Percentiles rank a stretch among this genome's conserved stretches.
Conservation (phyloP, 2,113 vertebrate genomes). For the Saccopteryx bilineata region DNA sequence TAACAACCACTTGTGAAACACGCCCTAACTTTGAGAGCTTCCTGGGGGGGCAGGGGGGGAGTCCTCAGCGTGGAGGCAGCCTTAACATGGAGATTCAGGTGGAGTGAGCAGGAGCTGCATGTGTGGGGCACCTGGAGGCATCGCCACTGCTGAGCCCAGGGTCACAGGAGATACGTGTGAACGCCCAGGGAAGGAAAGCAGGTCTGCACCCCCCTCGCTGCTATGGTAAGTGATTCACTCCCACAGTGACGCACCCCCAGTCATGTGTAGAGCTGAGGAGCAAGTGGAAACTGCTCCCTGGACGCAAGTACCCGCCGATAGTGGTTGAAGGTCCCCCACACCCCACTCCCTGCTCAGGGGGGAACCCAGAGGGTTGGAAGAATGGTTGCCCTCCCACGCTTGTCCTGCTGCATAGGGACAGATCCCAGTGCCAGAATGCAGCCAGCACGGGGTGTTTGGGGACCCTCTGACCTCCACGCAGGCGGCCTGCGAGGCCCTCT, state of each 20-base stretch:
- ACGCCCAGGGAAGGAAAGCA: fast-evolving
- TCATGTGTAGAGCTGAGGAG: background rate
- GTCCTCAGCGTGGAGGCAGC: fast-evolving
- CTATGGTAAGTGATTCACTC: background rate
- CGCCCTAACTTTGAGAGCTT: background rate
- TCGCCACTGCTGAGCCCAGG: background rate
- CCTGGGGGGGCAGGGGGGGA: fast-evolving
- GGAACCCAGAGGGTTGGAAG: background rate
- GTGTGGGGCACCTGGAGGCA: fast-evolving
- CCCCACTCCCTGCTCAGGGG: fast-evolving
- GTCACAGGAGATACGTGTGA: fast-evolving
- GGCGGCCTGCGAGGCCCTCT: background rate
- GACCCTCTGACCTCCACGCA: background rate
- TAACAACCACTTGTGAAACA: background rate
- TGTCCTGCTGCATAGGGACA: fast-evolving
- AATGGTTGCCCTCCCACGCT: fast-evolving
- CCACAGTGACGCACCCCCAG: fast-evolving
- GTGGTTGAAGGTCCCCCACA: fast-evolving
- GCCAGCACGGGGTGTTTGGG: fast-evolving
- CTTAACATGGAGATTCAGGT: fast-evolving
- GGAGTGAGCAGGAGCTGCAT: background rate
- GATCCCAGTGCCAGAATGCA: background rate
- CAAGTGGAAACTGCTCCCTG: fast-evolving
- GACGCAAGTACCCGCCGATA: fast-evolving
- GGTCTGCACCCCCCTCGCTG: fast-evolving